These are phyloP conservation scores for Eupithecia insigniata DNA, from an alignment of 2,888 invertebrate genomes.

Conservation along the genomic window DNA sequence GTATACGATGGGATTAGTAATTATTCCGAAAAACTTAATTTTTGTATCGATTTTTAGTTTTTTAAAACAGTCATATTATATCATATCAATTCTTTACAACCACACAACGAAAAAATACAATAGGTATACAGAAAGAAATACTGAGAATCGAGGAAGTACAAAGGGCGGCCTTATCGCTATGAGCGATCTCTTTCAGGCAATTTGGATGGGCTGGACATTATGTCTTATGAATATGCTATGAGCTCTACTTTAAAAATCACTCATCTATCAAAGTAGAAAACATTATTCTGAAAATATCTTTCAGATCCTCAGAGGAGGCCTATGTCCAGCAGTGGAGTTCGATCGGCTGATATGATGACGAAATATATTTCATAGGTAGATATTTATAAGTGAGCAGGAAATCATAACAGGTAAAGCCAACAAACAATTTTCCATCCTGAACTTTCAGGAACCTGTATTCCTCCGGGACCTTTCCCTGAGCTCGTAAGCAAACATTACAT, in stretches of 20 bases:
- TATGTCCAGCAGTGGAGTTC: too few relatives aligned
- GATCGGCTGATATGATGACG: too few relatives aligned
- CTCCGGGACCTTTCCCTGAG: background rate
- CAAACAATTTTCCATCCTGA: background rate
- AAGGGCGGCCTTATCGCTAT: background rate
- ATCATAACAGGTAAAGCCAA: background rate
- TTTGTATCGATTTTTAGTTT: too few relatives aligned
- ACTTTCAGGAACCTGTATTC: background rate
- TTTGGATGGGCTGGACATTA: background rate
- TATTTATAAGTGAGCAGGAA: background rate
- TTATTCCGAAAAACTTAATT: too few relatives aligned
- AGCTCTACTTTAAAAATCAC: background rate
- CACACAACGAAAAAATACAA: background rate
- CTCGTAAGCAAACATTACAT: conserved; percentile 33
- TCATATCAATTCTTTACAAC: too few relatives aligned
- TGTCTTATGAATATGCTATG: background rate
- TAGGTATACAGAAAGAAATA: background rate
- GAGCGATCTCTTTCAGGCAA: background rate
- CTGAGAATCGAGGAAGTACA: background rate
- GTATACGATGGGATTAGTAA: too few relatives aligned
- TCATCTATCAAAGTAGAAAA: background rate
- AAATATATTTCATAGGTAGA: too few relatives aligned
- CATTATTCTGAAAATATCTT: background rate
- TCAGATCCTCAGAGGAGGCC: too few relatives aligned
- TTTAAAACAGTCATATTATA: too few relatives aligned